These are phyloP conservation scores for Acronicta alni DNA, from an alignment of 2,888 invertebrate species.

Conservation along the genomic window DNA sequence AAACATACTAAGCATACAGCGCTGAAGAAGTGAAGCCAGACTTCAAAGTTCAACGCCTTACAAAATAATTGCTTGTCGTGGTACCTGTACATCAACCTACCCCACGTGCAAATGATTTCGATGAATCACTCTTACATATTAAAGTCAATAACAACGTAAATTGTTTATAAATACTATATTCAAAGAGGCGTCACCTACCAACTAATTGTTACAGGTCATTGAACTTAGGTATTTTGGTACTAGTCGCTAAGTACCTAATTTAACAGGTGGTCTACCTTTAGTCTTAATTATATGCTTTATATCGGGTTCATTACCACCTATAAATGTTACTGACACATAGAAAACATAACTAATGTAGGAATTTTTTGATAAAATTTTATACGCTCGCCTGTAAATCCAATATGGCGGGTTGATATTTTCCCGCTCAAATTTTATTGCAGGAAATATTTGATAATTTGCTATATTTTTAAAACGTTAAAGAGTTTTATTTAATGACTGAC, in stretches of 20 bases:
- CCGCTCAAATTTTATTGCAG: conserved; percentile 19
- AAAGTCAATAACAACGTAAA: conserved; percentile 19
- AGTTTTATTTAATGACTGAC: no score
- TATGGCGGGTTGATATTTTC: conserved; percentile 28
- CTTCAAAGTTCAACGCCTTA: conserved; percentile 38
- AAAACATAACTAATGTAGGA: conserved; percentile 27
- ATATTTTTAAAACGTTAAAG: no score
- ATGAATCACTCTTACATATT: conserved; percentile 9
- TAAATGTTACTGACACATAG: conserved; percentile 36
- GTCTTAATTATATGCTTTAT: conserved; percentile 37
- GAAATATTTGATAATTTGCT: not conserved
- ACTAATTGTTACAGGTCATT: conserved; percentile 38
- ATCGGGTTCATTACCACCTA: conserved; percentile 39
- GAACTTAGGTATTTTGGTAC: conserved; percentile 37
- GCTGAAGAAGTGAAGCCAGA: conserved; percentile 1
- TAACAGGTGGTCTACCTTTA: conserved; percentile 37
- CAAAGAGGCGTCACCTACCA: conserved; percentile 22
- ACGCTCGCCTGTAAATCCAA: conserved; percentile 23
- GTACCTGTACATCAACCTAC: conserved; percentile 34
- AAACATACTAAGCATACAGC: conserved; percentile 2
- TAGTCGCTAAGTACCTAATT: conserved; percentile 34
- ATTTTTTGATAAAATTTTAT: conserved; percentile 20
- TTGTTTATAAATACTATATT: conserved; percentile 26
- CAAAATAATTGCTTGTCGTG: conserved; percentile 40
- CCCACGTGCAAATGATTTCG: conserved; percentile 30